These are phyloP conservation scores for Rana temporaria DNA, from an alignment of 2,113 vertebrate genomes.

Conservation along the genomic window DNA sequence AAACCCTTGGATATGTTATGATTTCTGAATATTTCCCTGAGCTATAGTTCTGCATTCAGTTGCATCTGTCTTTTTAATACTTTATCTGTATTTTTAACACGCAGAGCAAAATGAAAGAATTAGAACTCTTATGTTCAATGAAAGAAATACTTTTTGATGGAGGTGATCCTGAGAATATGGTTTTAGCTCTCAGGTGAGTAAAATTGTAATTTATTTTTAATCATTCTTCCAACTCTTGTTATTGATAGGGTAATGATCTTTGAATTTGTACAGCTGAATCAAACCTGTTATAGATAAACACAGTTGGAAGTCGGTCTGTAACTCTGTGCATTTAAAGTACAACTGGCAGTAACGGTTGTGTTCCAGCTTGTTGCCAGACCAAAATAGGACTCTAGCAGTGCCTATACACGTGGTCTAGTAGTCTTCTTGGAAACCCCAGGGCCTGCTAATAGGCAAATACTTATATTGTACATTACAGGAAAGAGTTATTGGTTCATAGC, in stretches of 20 bases:
- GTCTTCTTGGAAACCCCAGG: too few species aligned
- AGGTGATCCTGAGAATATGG: constrained; percentile 93
- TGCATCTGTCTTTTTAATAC: not conserved
- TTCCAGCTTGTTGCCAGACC: too few species aligned
- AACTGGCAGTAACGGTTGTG: too few species aligned
- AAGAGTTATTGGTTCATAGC: too few species aligned
- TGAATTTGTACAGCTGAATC: too few species aligned
- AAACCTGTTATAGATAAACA: too few species aligned
- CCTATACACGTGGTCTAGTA: too few species aligned
- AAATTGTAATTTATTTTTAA: not conserved
- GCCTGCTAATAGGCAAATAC: too few species aligned
- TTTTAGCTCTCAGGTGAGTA: constrained; percentile 88
- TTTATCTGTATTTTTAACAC: not conserved
- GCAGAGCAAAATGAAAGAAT: constrained; percentile 96
- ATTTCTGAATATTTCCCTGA: not conserved
- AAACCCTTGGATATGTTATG: not conserved
- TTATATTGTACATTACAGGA: too few species aligned
- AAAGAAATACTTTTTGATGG: constrained; percentile 94
- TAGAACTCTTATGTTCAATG: constrained; percentile 94
- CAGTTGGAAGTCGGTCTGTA: too few species aligned
- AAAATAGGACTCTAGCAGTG: too few species aligned
- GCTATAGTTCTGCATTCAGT: not conserved
- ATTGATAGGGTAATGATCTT: too few species aligned
- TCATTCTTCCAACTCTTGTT: not conserved
- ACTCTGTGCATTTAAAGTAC: not conserved